These are phyloP conservation scores for Acanthiza pusilla DNA, from an alignment of 2,797 vertebrate species.

Conservation along the genomic window DNA sequence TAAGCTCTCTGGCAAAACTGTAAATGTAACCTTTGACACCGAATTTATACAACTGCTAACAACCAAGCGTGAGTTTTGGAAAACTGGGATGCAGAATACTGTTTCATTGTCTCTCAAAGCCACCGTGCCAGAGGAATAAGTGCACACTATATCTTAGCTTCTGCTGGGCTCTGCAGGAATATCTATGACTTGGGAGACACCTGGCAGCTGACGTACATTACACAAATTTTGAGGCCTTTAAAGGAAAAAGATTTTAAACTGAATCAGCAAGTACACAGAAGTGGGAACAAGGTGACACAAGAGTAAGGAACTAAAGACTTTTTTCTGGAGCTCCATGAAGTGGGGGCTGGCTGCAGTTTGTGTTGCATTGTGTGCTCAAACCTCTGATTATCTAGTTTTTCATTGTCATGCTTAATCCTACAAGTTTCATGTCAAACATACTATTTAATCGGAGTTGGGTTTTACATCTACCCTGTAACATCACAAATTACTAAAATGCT, in stretches of 20 bases:
- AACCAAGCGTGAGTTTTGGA: not conserved
- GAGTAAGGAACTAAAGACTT: not conserved
- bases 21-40: not conserved
- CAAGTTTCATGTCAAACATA: not conserved
- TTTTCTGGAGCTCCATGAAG: not conserved
- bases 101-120: not conserved
- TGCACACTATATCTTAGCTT: not conserved
- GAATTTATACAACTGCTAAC: not conserved
- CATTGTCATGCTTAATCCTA: not conserved
- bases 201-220: not conserved
- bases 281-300: not conserved
- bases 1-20: not conserved
- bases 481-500: not conserved
- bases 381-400: not conserved
- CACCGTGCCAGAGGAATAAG: not conserved
- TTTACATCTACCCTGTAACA: not conserved
- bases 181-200: not conserved
- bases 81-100: not conserved
- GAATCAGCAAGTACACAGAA: not conserved
- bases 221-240: not conserved
- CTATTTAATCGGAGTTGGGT: not conserved
- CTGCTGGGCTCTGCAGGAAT: not conserved
- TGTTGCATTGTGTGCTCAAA: not conserved
- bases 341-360: not conserved
- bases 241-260: not conserved